Evolutionary conservation across 2,888 invertebrate species (phyloP).

Genomic region (Caenorhabditis becei): DNA sequence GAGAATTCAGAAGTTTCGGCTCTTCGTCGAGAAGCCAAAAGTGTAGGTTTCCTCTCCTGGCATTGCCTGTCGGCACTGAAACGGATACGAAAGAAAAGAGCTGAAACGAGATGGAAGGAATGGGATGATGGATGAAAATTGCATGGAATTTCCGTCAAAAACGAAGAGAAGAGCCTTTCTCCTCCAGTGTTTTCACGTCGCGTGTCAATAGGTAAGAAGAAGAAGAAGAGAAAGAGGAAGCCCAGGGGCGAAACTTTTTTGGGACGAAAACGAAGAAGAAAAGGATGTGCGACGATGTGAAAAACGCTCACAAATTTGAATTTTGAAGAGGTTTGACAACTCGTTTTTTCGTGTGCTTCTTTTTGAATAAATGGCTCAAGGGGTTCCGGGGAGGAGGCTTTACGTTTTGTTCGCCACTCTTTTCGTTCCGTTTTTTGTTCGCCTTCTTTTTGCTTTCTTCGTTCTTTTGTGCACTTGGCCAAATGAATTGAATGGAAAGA

Average conservation of each 20-base stretch:
- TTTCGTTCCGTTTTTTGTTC: slow-evolving; percentile 38
- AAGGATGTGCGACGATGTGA: slow-evolving; percentile 59
- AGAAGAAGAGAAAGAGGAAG: too few relatives aligned
- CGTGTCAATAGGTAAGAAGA: slow-evolving; percentile 57
- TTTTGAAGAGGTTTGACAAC: slow-evolving; percentile 56
- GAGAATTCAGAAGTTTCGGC: too few relatives aligned
- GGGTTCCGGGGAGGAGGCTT: slow-evolving; percentile 42
- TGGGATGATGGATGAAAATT: slow-evolving; percentile 11
- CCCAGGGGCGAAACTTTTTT: slow-evolving; percentile 10
- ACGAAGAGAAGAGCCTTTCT: background rate
- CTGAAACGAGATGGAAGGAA: background rate
- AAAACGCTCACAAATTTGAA: slow-evolving; percentile 52
- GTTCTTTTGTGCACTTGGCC: slow-evolving; percentile 37
- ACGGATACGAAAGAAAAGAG: slow-evolving; percentile 10
- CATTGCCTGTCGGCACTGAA: background rate
- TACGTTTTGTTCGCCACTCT: slow-evolving; percentile 30
- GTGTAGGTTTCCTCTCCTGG: slow-evolving; percentile 6
- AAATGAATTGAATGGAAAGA: slow-evolving; percentile 30
- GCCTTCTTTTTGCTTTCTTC: slow-evolving; percentile 23
- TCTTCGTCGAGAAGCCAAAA: background rate
- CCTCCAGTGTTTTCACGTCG: slow-evolving; percentile 11
- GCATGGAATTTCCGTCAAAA: background rate
- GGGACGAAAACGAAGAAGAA: slow-evolving; percentile 29
- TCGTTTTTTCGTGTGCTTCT: slow-evolving; percentile 12
- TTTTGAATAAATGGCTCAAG: slow-evolving; percentile 46